These are phyloP conservation scores for Eidolon helvum DNA, from an alignment of 2,113 vertebrate species.

Conservation along the genomic window DNA sequence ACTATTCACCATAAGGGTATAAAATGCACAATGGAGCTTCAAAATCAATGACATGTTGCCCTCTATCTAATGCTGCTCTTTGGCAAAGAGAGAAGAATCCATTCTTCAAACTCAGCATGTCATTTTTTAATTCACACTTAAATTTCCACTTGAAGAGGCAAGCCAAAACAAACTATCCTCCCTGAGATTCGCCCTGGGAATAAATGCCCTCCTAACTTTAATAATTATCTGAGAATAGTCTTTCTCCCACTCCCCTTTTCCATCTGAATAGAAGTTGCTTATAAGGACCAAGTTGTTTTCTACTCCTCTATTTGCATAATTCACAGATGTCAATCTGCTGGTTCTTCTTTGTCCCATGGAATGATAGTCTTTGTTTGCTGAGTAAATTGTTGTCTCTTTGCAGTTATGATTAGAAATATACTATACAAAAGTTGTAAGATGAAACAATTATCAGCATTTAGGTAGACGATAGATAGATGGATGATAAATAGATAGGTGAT, in stretches of 20 bases:
- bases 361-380: conserved; percentile 70
- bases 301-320: conserved; percentile 74
- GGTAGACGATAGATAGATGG: background rate
- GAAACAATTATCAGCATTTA: conserved; percentile 47
- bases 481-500: background rate
- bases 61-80: conserved; percentile 65
- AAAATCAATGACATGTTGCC: conserved; percentile 84
- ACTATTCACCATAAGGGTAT: conserved; percentile 73
- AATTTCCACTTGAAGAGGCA: conserved; percentile 86
- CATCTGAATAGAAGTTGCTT: conserved; percentile 67
- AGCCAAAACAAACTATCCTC: conserved; percentile 83
- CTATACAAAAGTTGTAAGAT: conserved; percentile 55
- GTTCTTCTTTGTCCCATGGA: conserved; percentile 55
- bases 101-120: conserved; percentile 83
- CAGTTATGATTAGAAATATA: conserved; percentile 51
- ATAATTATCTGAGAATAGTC: conserved; percentile 77
- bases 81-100: conserved; percentile 71
- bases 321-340: conserved; percentile 74
- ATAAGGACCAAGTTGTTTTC: conserved; percentile 63
- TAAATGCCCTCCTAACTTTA: conserved; percentile 77
- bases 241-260: conserved; percentile 38
- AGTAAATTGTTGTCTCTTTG: conserved; percentile 56
- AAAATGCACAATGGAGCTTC: conserved; percentile 77
- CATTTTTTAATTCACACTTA: conserved; percentile 87
- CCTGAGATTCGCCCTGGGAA: conserved; percentile 78